Percentiles rank a stretch among this genome's conserved stretches.
These are phyloP conservation scores for Lycorma delicatula DNA, from an alignment of 1,140 invertebrate species.

Conservation along the genomic window DNA sequence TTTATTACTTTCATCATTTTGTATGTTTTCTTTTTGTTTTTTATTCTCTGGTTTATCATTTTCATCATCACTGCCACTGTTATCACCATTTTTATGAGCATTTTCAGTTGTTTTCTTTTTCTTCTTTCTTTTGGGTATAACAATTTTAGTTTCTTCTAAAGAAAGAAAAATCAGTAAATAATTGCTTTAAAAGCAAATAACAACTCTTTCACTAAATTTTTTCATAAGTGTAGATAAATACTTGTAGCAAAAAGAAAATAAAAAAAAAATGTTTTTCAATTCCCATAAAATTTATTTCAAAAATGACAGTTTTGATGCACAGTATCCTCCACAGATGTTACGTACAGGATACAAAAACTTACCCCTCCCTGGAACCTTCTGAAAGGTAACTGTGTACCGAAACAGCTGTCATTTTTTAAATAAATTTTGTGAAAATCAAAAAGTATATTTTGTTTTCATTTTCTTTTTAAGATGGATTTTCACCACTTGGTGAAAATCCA, in stretches of 20 bases:
- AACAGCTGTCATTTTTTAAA: too few species aligned
- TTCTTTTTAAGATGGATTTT: too few species aligned
- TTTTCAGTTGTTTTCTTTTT: constrained; percentile 17
- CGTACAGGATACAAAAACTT: too few species aligned
- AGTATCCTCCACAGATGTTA: too few species aligned
- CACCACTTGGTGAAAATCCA: too few species aligned
- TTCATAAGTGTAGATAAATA: too few species aligned
- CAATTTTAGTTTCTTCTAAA: constrained; percentile 38
- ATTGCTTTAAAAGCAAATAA: not conserved
- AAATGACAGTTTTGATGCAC: not conserved
- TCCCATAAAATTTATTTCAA: not conserved
- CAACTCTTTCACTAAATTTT: not conserved
- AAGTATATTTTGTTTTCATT: too few species aligned
- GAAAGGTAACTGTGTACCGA: too few species aligned
- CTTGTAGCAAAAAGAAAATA: not conserved
- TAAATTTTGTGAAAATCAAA: too few species aligned
- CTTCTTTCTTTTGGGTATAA: constrained; percentile 33
- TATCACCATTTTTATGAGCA: constrained; percentile 28
- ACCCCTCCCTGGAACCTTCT: too few species aligned
- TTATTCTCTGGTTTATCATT: constrained; percentile 37
- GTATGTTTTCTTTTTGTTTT: constrained; percentile 37
- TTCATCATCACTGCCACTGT: constrained; percentile 37
- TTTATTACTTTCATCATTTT: constrained; percentile 24
- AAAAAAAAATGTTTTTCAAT: not conserved
- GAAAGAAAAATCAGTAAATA: not conserved